Evolutionary conservation across 2,888 invertebrate species (phyloP).

Genomic region (Ecdyonurus torrentis): DNA sequence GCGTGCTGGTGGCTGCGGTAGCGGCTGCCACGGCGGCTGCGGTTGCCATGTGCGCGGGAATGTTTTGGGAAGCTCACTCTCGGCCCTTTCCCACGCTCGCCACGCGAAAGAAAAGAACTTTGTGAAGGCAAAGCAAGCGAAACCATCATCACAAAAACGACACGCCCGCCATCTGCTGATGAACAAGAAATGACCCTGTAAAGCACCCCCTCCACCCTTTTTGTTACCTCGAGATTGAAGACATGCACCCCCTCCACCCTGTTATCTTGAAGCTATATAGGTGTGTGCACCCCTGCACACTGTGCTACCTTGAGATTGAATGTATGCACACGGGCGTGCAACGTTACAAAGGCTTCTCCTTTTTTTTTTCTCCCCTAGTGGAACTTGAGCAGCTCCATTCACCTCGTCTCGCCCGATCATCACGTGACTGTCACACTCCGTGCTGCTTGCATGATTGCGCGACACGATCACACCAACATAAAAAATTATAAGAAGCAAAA

Average conservation of each 20-base stretch:
- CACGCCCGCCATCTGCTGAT: conserved; percentile 8
- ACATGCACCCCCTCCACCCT: not conserved
- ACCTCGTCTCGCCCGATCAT: not conserved
- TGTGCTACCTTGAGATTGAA: too few species aligned
- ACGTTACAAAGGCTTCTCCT: not conserved
- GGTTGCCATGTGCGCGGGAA: not conserved
- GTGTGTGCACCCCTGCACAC: too few species aligned
- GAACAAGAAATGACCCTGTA: not conserved
- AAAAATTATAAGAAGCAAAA: not conserved
- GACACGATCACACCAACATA: not conserved
- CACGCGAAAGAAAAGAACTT: conserved; percentile 4
- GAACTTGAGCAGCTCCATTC: not conserved
- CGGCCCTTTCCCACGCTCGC: conserved; percentile 9
- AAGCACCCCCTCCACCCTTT: not conserved
- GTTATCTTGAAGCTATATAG: not conserved
- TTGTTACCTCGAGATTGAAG: not conserved
- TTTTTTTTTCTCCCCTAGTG: not conserved
- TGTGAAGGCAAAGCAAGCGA: not conserved
- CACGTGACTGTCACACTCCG: not conserved
- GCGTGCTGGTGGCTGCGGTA: not conserved
- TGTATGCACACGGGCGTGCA: not conserved
- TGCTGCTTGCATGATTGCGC: not conserved
- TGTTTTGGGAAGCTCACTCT: conserved; percentile 9
- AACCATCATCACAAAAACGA: too few species aligned
- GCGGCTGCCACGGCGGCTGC: not conserved